Conservation (phyloP, 2,888 invertebrate species). For the Clostera curtula region DNA sequence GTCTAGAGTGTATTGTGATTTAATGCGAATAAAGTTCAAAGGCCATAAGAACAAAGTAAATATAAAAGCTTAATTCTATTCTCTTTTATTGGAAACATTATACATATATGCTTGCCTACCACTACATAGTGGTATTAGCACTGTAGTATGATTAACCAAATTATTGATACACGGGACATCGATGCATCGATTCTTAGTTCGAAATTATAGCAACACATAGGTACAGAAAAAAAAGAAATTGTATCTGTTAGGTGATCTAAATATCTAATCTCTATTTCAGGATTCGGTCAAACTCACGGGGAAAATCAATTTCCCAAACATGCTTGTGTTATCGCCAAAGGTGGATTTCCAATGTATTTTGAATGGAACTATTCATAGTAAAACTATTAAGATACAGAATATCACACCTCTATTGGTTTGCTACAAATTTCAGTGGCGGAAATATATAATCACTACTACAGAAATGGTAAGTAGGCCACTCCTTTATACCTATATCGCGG, state of each 20-base stretch:
- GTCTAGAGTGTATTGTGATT: slow-evolving; percentile 52
- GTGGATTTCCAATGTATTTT: slow-evolving; percentile 78
- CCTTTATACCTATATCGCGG: too few species aligned
- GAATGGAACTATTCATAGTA: slow-evolving; percentile 52
- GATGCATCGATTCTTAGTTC: too few species aligned
- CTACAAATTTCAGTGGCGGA: slow-evolving; percentile 55
- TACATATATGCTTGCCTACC: not conserved
- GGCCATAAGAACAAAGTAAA: slow-evolving; percentile 62
- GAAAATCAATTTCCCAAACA: slow-evolving; percentile 80
- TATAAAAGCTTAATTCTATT: slow-evolving; percentile 1
- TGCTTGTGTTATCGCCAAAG: slow-evolving; percentile 69
- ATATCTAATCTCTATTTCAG: slow-evolving; percentile 49
- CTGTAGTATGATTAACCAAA: not conserved
- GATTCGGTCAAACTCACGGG: slow-evolving; percentile 77
- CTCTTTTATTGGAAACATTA: not conserved
- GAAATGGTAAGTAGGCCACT: slow-evolving; percentile 32
- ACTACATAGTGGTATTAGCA: not conserved
- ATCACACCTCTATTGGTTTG: slow-evolving; percentile 55
- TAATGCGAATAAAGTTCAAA: slow-evolving; percentile 55
- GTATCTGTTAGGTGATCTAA: not conserved
- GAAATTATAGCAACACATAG: not conserved
- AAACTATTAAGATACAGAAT: slow-evolving; percentile 57
- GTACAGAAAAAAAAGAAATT: not conserved
- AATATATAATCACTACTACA: slow-evolving; percentile 31
- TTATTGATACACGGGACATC: too few species aligned